A percentile compares a stretch with the other conserved stretches of the same genome.
These are phyloP conservation scores for Carcharodon carcharias DNA, from an alignment of 2,797 vertebrate genomes.

Conservation along the genomic window DNA sequence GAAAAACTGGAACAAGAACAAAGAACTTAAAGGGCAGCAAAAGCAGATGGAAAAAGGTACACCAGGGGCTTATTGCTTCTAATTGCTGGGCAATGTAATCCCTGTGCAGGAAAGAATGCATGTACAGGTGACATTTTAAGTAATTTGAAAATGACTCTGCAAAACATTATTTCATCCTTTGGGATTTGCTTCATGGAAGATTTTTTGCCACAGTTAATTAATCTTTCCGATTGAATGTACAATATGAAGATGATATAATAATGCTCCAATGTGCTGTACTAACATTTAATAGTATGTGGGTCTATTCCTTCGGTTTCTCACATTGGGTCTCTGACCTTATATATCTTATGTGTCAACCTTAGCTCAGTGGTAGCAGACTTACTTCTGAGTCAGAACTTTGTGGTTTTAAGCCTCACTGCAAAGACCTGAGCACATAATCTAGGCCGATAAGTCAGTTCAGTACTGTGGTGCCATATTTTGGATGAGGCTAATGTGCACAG, in stretches of 20 bases:
- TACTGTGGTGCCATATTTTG: not conserved
- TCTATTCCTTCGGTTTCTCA: not conserved
- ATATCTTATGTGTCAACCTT: not conserved
- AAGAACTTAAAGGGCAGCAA: not conserved
- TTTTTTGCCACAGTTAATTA: not conserved
- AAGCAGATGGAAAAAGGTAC: not conserved
- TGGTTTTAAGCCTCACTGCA: not conserved
- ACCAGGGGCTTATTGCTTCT: not conserved
- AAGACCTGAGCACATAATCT: not conserved
- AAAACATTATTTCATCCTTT: not conserved
- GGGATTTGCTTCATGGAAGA: not conserved
- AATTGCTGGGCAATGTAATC: not conserved
- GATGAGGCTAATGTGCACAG: not conserved
- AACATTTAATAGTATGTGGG: not conserved
- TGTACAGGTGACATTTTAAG: not conserved
- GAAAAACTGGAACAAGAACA: not conserved
- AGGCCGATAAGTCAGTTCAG: not conserved
- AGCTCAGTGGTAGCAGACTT: not conserved
- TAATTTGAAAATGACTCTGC: not conserved
- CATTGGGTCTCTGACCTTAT: not conserved
- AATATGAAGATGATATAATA: not conserved
- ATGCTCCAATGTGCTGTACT: not conserved
- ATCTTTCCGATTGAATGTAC: not conserved
- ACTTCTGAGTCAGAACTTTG: not conserved
- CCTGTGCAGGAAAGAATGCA: not conserved